phyloP scores from a whole-genome alignment of 2,797 vertebrate species.

The Sebastes cheni region DNA sequence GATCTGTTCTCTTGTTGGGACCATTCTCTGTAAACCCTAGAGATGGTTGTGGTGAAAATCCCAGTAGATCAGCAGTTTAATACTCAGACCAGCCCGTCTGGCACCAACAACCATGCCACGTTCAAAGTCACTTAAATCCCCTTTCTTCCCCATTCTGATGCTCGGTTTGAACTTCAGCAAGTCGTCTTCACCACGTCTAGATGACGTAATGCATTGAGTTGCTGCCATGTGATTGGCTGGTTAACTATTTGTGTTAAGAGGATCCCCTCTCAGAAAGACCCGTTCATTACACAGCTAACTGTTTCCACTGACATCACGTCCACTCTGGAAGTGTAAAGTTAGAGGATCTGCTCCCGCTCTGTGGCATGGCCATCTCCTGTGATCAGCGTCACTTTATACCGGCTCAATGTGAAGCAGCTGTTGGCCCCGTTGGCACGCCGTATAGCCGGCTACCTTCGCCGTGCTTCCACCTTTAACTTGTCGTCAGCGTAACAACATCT shows the following conservation, averaged over 20 bases:
- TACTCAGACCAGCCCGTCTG: too few species aligned
- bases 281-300: slow-evolving; percentile 53
- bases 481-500: neutral
- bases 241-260: neutral
- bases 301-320: slow-evolving; percentile 74
- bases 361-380: slow-evolving; percentile 27
- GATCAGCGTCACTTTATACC: slow-evolving; percentile 30
- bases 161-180: too few species aligned
- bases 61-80: too few species aligned
- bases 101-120: too few species aligned
- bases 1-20: too few species aligned
- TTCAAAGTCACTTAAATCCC: too few species aligned
- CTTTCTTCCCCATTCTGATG: too few species aligned
- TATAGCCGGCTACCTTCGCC: neutral
- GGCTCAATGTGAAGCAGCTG: slow-evolving; percentile 56
- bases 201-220: too few species aligned
- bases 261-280: slow-evolving; percentile 1
- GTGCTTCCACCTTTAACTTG: slow-evolving; percentile 3
- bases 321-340: slow-evolving; percentile 44
- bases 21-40: too few species aligned
- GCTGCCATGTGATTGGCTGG: too few species aligned
- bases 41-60: too few species aligned
- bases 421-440: neutral
- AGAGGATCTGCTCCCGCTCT: slow-evolving; percentile 37
- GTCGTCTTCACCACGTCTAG: too few species aligned